Conservation (phyloP, 2,888 invertebrate genomes). For the Scrobipalpa costella region DNA sequence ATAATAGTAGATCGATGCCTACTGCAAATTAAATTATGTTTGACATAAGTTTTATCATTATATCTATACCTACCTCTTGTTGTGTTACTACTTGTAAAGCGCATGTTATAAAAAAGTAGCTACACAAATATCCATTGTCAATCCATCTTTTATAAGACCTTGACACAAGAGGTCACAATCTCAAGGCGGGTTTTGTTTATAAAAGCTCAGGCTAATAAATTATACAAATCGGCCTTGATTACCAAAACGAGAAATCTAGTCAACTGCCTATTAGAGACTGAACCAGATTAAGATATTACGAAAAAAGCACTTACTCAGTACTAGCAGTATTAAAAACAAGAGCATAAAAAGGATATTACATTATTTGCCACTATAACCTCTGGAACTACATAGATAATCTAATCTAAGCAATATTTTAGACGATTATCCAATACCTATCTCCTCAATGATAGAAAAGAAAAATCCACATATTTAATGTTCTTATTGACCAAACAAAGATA, state of each 20-base stretch:
- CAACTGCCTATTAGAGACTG: slow-evolving; percentile 8
- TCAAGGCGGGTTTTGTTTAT: slow-evolving; percentile 23
- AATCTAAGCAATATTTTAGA: no score
- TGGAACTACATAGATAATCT: background rate
- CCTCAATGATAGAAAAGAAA: no score
- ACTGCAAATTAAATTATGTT: no score
- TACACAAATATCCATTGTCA: background rate
- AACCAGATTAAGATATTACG: slow-evolving; percentile 24
- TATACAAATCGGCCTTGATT: slow-evolving; percentile 1
- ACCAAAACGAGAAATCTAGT: slow-evolving; percentile 8
- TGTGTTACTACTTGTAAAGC: no score
- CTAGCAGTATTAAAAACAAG: background rate
- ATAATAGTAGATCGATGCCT: no score
- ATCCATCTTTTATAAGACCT: slow-evolving; percentile 18
- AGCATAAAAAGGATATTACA: background rate
- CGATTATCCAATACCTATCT: no score
- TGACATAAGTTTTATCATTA: no score
- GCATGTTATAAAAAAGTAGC: background rate
- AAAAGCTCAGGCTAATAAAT: slow-evolving; percentile 15
- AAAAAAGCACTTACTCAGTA: background rate
- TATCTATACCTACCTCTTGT: no score
- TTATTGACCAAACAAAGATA: no score
- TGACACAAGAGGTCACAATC: background rate
- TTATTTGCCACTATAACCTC: background rate
- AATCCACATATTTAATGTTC: no score